These are phyloP conservation scores for Melanocharis versteri DNA, from an alignment of 2,113 vertebrate genomes.

Conservation along the genomic window DNA sequence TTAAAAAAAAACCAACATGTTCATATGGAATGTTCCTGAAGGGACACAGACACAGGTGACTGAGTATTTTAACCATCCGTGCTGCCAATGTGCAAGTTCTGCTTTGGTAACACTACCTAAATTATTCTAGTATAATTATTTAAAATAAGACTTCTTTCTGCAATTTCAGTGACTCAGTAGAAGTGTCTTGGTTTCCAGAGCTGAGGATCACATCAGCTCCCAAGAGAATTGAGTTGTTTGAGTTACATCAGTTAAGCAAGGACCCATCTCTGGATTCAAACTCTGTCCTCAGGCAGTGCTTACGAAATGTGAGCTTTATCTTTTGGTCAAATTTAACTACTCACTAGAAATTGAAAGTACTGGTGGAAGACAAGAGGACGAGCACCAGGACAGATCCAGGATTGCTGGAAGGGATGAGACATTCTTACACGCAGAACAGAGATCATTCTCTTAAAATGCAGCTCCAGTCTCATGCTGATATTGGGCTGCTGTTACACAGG, in stretches of 20 bases:
- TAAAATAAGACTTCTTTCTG: not conserved
- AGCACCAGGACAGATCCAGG: not conserved
- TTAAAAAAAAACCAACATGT: fast-evolving
- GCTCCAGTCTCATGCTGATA: not conserved
- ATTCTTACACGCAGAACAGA: not conserved
- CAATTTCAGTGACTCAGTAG: not conserved
- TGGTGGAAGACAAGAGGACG: not conserved
- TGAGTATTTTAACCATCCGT: not conserved
- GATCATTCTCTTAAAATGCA: not conserved
- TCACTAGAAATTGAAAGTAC: not conserved
- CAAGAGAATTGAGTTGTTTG: not conserved
- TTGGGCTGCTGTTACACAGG: not conserved
- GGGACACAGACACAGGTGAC: not conserved
- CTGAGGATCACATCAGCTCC: not conserved
- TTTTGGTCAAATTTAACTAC: not conserved
- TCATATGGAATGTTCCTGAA: not conserved
- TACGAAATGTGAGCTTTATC: not conserved
- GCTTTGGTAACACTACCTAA: not conserved
- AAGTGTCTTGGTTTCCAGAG: not conserved
- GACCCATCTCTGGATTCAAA: not conserved
- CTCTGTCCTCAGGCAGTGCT: not conserved
- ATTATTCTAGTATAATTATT: not conserved
- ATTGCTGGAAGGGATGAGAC: not conserved
- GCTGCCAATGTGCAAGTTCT: not conserved
- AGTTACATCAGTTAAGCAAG: not conserved